Conservation (phyloP, 2,113 vertebrate species). For the Halcyon malimbica region DNA sequence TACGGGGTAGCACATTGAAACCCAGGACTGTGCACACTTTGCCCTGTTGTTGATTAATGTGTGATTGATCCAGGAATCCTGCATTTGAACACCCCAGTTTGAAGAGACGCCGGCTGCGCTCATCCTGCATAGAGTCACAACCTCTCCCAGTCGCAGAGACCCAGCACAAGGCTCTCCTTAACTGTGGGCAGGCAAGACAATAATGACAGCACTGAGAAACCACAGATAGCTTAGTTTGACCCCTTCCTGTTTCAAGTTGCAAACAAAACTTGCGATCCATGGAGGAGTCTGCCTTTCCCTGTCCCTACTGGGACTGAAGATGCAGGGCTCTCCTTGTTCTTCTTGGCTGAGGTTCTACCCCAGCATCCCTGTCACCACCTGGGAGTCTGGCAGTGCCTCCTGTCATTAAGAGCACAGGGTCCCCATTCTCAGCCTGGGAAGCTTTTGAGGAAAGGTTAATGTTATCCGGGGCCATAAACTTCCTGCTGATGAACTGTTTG, state of each 20-base stretch:
- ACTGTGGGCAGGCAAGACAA: not conserved
- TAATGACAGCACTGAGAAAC: conserved; percentile 39
- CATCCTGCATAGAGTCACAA: not conserved
- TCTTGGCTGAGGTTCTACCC: not conserved
- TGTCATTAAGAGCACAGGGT: conserved; percentile 37
- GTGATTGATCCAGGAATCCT: not conserved
- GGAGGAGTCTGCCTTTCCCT: not conserved
- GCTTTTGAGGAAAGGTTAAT: conserved; percentile 42
- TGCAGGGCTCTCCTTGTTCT: not conserved
- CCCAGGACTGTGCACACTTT: not conserved
- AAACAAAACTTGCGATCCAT: conserved; percentile 31
- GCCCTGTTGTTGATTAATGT: not conserved
- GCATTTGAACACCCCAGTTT: not conserved
- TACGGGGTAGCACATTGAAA: accelerated
- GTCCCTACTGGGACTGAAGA: not conserved
- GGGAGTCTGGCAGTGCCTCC: not conserved
- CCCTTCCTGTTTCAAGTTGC: conserved; percentile 32
- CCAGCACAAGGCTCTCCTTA: not conserved
- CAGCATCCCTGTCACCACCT: not conserved
- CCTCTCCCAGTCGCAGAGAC: not conserved
- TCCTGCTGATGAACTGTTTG: not conserved
- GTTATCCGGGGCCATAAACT: not conserved
- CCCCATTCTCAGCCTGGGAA: conserved; percentile 9
- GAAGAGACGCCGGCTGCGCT: not conserved
- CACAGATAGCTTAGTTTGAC: conserved; percentile 17